Conservation (phyloP, 2,797 vertebrate species). For the Lutjanus argentimaculatus region DNA sequence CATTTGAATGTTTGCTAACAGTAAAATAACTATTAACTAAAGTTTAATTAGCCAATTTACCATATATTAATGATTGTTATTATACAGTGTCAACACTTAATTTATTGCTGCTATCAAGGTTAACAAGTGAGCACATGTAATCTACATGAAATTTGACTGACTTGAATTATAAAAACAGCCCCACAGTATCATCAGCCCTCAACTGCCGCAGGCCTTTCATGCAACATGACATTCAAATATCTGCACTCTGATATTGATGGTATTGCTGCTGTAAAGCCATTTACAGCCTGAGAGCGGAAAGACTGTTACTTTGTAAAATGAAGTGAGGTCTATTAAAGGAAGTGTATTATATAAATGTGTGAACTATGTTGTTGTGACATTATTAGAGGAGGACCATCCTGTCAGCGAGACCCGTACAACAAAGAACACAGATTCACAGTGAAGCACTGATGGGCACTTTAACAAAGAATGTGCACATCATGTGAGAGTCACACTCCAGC, state of each 20-base stretch:
- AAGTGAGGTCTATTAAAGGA: slow-evolving; percentile 71
- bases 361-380: slow-evolving; percentile 77
- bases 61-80: too few species aligned
- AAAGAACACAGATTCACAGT: slow-evolving; percentile 78
- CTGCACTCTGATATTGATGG: slow-evolving; percentile 59
- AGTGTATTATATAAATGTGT: slow-evolving; percentile 76
- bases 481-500: slow-evolving; percentile 83
- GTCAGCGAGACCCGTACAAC: slow-evolving; percentile 75
- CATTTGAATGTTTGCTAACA: too few species aligned
- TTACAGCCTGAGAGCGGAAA: slow-evolving; percentile 58
- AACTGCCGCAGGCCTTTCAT: slow-evolving; percentile 31
- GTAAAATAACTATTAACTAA: too few species aligned
- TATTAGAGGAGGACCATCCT: slow-evolving; percentile 74
- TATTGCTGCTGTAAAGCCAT: slow-evolving; percentile 63
- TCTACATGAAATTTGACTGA: slow-evolving; percentile 8
- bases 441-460: slow-evolving; percentile 80
- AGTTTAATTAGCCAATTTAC: too few species aligned
- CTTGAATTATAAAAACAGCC: slow-evolving; percentile 38
- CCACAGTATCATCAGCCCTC: slow-evolving; percentile 47
- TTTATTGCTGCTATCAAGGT: slow-evolving; percentile 20
- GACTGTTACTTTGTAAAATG: slow-evolving; percentile 71
- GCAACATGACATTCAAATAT: slow-evolving; percentile 67
- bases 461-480: slow-evolving; percentile 83
- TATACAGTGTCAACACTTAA: not conserved
- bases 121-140: slow-evolving; percentile 18